phyloP scores from a whole-genome alignment of 2,888 invertebrate genomes.

The Lithophane leautieri region DNA sequence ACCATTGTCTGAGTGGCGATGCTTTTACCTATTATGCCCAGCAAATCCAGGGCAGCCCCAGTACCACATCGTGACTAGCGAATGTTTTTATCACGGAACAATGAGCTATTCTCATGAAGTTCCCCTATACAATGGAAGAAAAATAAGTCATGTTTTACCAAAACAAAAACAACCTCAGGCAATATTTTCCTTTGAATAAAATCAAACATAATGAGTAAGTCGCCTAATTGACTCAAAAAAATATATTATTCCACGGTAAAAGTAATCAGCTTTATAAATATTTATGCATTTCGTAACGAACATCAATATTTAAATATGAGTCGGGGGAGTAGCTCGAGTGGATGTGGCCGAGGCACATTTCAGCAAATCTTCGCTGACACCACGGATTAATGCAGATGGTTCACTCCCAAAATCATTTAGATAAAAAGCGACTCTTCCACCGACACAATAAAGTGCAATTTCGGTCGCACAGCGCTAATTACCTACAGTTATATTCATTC shows the following conservation, averaged over 20 bases:
- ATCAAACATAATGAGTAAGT: conserved; percentile 34
- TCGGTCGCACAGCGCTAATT: not conserved
- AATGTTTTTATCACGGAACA: not conserved
- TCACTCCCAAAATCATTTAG: no score
- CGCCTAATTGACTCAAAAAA: conserved; percentile 47
- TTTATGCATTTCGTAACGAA: conserved; percentile 53
- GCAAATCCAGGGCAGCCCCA: not conserved
- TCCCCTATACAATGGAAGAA: not conserved
- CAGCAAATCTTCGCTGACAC: conserved; percentile 33
- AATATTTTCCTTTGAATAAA: conserved; percentile 38
- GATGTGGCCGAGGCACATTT: conserved; percentile 27
- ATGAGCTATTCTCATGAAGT: not conserved
- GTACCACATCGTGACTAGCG: no score
- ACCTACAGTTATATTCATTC: no score
- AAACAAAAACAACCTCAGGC: conserved; percentile 5
- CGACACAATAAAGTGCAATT: no score
- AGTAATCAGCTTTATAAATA: conserved; percentile 62
- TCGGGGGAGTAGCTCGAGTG: conserved; percentile 27
- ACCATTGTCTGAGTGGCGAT: not conserved
- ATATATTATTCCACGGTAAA: conserved; percentile 56
- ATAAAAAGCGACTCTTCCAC: no score
- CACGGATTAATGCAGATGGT: no score
- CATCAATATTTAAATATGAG: conserved; percentile 58
- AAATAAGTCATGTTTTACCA: not conserved
- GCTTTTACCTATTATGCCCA: not conserved